A percentile compares a stretch with the other conserved stretches of the same genome.
These are phyloP conservation scores for Magallana ariakensis DNA, from an alignment of 1,140 invertebrate species.

Conservation along the genomic window DNA sequence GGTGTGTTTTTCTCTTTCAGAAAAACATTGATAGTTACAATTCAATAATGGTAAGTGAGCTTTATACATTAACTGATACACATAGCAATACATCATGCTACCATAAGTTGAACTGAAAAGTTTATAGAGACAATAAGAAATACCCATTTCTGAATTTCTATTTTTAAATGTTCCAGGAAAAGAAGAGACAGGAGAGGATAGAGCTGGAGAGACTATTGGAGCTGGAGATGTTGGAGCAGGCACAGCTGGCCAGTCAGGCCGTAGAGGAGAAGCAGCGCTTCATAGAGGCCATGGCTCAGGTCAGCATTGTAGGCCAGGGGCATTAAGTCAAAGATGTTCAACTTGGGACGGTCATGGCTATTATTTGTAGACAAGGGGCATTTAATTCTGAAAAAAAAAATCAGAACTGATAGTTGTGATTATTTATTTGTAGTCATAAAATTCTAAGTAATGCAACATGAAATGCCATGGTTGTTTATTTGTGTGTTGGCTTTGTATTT, in stretches of 20 bases:
- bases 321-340: neutral
- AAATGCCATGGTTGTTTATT: too few relatives aligned
- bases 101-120: neutral
- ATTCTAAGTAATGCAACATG: too few relatives aligned
- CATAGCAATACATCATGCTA: neutral
- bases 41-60: conserved; percentile 6
- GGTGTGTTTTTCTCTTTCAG: neutral
- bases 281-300: conserved; percentile 68
- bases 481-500: too few relatives aligned
- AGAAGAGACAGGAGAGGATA: conserved; percentile 80
- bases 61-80: neutral
- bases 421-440: too few relatives aligned
- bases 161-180: conserved; percentile 68
- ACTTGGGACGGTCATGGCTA: too few relatives aligned
- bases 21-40: conserved; percentile 17
- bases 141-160: too few relatives aligned
- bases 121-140: too few relatives aligned
- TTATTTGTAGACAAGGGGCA: too few relatives aligned
- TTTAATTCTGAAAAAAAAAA: too few relatives aligned
- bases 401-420: neutral
- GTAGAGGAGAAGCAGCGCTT: conserved; percentile 62
- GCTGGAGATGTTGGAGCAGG: conserved; percentile 67
- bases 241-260: conserved; percentile 66
- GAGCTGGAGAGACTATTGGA: conserved; percentile 66
- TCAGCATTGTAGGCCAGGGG: conserved; percentile 34